These are phyloP conservation scores for Perca flavescens DNA, from an alignment of 2,113 vertebrate genomes.

Conservation along the genomic window DNA sequence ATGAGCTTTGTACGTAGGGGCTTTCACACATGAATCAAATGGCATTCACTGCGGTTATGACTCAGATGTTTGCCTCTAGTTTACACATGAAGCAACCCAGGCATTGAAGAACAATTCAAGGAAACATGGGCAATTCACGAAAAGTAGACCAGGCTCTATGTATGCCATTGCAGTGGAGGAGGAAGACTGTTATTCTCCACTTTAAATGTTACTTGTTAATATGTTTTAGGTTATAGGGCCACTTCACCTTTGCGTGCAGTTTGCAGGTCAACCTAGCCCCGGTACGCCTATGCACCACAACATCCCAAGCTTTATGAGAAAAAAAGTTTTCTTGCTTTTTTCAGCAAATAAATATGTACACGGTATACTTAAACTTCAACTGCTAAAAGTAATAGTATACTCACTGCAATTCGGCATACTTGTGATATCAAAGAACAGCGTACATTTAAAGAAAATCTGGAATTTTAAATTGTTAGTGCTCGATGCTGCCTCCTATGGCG, in stretches of 20 bases:
- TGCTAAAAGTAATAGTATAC: accelerated
- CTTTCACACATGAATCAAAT: conserved; percentile 72
- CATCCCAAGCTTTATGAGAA: not conserved
- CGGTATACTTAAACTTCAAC: accelerated
- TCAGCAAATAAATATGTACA: not conserved
- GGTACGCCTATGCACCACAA: not conserved
- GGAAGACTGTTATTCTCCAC: too few species aligned
- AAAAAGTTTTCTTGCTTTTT: not conserved
- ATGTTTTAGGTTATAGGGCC: too few species aligned
- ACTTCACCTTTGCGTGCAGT: not conserved
- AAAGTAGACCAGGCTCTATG: too few species aligned
- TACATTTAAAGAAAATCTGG: not conserved
- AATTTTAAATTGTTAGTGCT: not conserved
- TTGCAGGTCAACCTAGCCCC: not conserved
- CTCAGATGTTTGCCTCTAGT: conserved; percentile 70
- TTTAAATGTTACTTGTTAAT: too few species aligned
- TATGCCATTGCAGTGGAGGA: too few species aligned
- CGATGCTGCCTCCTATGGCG: not conserved
- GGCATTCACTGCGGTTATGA: conserved; percentile 73
- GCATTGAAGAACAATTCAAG: not conserved
- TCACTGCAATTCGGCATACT: not conserved
- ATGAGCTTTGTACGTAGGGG: conserved; percentile 29
- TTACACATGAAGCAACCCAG: conserved; percentile 43
- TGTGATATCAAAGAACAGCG: not conserved
- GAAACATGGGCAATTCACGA: not conserved